Evolutionary conservation across 2,888 invertebrate genomes (phyloP).

Genomic region (Agrotis ipsilon): DNA sequence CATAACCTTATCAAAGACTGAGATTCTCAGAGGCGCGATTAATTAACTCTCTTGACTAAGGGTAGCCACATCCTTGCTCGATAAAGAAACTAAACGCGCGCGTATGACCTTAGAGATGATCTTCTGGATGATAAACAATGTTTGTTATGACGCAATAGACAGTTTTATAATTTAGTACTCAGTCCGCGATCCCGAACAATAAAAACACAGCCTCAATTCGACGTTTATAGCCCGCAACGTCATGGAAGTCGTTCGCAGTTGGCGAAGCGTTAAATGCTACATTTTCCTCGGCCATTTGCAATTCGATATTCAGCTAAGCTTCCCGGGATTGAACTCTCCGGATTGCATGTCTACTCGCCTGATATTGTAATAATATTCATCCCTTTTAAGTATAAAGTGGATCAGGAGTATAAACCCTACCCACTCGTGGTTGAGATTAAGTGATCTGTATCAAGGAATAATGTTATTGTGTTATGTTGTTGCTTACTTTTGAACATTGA

Average conservation of each 20-base stretch:
- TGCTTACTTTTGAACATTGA: constrained; percentile 11
- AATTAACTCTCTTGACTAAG: too few relatives aligned
- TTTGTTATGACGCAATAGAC: background rate
- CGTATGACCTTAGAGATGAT: background rate
- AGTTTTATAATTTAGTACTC: too few relatives aligned
- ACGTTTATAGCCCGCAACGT: constrained; percentile 68
- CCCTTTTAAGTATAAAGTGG: constrained; percentile 78
- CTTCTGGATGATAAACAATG: background rate
- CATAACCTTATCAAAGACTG: too few relatives aligned
- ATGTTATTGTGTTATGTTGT: constrained; percentile 44
- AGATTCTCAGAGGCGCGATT: too few relatives aligned
- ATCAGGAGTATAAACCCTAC: constrained; percentile 65
- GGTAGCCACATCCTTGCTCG: too few relatives aligned
- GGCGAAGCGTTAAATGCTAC: constrained; percentile 89
- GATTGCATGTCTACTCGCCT: constrained; percentile 80
- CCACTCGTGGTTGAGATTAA: constrained; percentile 56
- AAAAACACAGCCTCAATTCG: too few relatives aligned
- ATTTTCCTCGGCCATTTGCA: constrained; percentile 89
- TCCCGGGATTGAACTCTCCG: constrained; percentile 83
- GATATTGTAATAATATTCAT: constrained; percentile 85
- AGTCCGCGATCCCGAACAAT: too few relatives aligned
- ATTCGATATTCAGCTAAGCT: constrained; percentile 89
- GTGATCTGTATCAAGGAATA: constrained; percentile 52
- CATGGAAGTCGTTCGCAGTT: constrained; percentile 85
- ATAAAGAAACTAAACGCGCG: too few relatives aligned